These are phyloP conservation scores for Chloroclystis v-ata DNA, from an alignment of 2,888 invertebrate genomes.

Conservation along the genomic window DNA sequence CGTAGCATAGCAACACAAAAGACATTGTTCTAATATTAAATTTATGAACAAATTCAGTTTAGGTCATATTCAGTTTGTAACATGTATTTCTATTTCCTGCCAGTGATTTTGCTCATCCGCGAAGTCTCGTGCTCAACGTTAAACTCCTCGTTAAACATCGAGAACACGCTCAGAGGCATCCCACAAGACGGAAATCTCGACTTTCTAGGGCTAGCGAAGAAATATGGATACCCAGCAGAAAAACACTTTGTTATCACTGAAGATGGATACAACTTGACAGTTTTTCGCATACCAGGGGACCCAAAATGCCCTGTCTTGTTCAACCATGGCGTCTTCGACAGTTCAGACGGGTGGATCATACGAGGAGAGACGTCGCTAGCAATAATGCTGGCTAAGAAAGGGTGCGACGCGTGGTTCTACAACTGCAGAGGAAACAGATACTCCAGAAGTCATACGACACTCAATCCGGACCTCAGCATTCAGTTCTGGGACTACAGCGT, in stretches of 20 bases:
- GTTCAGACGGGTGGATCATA: slow-evolving; percentile 36
- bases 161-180: slow-evolving; percentile 7
- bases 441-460: slow-evolving; percentile 72
- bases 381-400: slow-evolving; percentile 28
- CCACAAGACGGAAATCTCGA: slow-evolving; percentile 21
- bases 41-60: too few species aligned
- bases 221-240: slow-evolving; percentile 26
- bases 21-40: too few species aligned
- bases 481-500: slow-evolving; percentile 70
- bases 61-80: too few species aligned
- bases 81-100: too few species aligned
- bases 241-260: slow-evolving; percentile 36
- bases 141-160: neutral
- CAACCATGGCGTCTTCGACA: slow-evolving; percentile 37
- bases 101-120: too few species aligned
- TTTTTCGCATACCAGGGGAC: slow-evolving; percentile 35
- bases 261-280: slow-evolving; percentile 40
- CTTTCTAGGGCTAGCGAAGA: slow-evolving; percentile 28
- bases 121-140: neutral
- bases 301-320: slow-evolving; percentile 30
- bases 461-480: slow-evolving; percentile 36
- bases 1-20: neutral
- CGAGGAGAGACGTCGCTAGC: slow-evolving; percentile 37
- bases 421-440: slow-evolving; percentile 62
- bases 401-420: slow-evolving; percentile 42